These are phyloP conservation scores for Microctonus hyperodae DNA, from an alignment of 2,888 invertebrate genomes.

Conservation along the genomic window DNA sequence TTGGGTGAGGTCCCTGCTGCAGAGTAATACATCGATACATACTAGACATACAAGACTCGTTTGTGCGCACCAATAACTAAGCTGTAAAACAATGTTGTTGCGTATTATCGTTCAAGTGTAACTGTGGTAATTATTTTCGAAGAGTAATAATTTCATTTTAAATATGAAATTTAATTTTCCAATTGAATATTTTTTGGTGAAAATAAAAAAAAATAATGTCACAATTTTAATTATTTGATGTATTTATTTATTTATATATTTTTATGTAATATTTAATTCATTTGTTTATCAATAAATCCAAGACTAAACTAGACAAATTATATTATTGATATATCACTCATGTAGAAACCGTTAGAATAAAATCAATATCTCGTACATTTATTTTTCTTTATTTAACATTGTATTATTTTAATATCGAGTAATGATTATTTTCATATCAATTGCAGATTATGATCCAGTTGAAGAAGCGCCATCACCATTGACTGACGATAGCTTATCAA, in stretches of 20 bases:
- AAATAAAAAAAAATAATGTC: too few relatives aligned
- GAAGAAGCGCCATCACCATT: constrained; percentile 39
- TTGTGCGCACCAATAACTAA: constrained; percentile 2
- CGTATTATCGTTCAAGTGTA: constrained; percentile 36
- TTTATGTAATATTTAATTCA: too few relatives aligned
- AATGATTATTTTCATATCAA: neutral
- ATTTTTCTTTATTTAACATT: neutral
- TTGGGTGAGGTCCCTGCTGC: neutral
- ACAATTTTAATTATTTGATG: neutral
- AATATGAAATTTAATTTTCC: too few relatives aligned
- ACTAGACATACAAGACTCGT: neutral
- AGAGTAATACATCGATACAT: too few relatives aligned
- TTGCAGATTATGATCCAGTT: constrained; percentile 46
- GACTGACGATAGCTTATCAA: constrained; percentile 44
- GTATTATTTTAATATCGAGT: neutral
- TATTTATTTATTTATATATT: too few relatives aligned
- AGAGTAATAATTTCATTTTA: constrained; percentile 21
- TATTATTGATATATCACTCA: constrained; percentile 19
- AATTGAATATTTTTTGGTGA: too few relatives aligned
- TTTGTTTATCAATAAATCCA: neutral
- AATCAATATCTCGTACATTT: neutral
- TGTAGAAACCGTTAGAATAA: neutral
- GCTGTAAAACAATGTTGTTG: constrained; percentile 35
- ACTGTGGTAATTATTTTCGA: constrained; percentile 41
- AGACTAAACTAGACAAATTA: constrained; percentile 1